Base-by-base conservation (phyloP, 2,113 vertebrate species). In the Lates calcarifer region DNA sequence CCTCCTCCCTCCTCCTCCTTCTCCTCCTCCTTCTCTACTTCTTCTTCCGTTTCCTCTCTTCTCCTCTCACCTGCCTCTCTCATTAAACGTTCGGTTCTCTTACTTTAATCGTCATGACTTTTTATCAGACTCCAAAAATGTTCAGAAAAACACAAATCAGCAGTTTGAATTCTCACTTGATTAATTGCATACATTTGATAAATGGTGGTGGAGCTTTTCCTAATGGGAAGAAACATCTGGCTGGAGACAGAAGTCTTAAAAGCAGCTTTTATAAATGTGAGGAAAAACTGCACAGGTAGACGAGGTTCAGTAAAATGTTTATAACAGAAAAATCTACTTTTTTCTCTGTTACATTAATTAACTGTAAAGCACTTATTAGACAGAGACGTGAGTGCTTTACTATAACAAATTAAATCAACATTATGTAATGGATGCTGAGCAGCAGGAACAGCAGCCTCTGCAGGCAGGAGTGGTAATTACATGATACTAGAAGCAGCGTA, bases 181-280 rank as follows among this genome's bases (percentile, higher is more conserved):
- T 77, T 55, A 72, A 74, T 70, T 22, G 11, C 31, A 14, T 14
- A 22, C 47, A 58, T 67, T 62, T 53, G 65, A 78, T 41, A 31
- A 62, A 62, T 47, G 51, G 14, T 1, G 28, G 62, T 4, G 9
- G 61, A n/a, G 20, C 37, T 3, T 1, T 6, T 53, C 14, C 6
- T 49, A 55, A 15, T 0, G 26, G 20, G 57, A 43, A 20, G 18
- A 74, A 82, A 74, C 64, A 74, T 74, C 84, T 78, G 79, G 39
- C 35, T 41, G 49, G 8, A 75, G 37, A 35, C 39, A 9, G 35
- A 9, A 45, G 17, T 45, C 15, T 45, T 18, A 6, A 45, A 18
- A 45, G 43, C 15, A 45, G 15, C 17, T 45, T 17, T 43, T 43
- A 18, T 61, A 12, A 37, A 51, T 24, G 41, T 45, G 39, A 35